Percentiles rank a stretch among this genome's conserved stretches.
Conservation (phyloP, 1,140 invertebrate genomes). For the Samia ricini region DNA sequence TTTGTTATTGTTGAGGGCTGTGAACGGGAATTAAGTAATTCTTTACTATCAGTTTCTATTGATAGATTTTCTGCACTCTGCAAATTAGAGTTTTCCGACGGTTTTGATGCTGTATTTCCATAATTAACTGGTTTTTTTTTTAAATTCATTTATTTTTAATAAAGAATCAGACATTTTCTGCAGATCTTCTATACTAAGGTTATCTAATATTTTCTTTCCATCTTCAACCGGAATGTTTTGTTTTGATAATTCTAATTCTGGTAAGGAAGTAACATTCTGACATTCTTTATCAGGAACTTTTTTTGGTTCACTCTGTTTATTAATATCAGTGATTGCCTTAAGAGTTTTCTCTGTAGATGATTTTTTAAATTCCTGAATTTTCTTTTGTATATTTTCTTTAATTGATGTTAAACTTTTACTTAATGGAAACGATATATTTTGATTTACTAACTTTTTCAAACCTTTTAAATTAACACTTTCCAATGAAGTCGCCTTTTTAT, state of each 20-base stretch:
- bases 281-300: background rate
- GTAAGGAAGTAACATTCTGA: background rate
- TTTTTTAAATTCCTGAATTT: conserved; percentile 14
- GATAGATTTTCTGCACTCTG: background rate
- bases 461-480: background rate
- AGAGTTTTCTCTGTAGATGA: background rate
- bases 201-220: background rate
- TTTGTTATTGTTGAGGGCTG: background rate
- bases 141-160: conserved; percentile 12
- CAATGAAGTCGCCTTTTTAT: background rate
- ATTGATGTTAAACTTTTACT: conserved; percentile 12
- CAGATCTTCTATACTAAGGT: conserved; percentile 32
- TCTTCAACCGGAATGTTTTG: background rate
- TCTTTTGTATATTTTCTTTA: conserved; percentile 21
- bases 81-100: background rate
- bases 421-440: background rate
- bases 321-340: background rate
- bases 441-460: conserved; percentile 4
- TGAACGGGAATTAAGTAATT: background rate
- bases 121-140: background rate
- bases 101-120: background rate
- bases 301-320: background rate
- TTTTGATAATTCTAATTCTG: background rate
- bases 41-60: background rate
- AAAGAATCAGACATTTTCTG: conserved; percentile 50